Conservation (phyloP, 2,888 invertebrate species). For the Conus canariensis region DNA sequence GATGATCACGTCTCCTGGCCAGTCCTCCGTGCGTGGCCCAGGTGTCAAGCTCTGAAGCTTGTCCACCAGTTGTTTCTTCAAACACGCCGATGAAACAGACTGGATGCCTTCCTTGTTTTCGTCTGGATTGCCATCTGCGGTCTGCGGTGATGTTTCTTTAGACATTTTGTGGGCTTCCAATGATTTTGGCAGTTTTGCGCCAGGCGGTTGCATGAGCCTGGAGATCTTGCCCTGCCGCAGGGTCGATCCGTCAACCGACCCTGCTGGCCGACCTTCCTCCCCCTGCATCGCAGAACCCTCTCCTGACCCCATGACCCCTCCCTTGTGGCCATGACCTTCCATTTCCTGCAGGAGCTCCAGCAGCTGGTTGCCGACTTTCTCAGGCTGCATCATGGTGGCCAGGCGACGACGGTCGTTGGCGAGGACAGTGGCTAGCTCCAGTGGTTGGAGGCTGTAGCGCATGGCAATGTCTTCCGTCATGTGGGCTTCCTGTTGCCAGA, state of each 20-base stretch:
- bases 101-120: too few relatives aligned
- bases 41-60: conserved; percentile 45
- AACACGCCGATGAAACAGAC: neutral
- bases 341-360: conserved; percentile 50
- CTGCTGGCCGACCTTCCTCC: neutral
- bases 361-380: conserved; percentile 46
- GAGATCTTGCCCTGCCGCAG: neutral
- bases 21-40: conserved; percentile 33
- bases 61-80: conserved; percentile 43
- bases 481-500: conserved; percentile 49
- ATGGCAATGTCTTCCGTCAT: conserved; percentile 44
- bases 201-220: conserved; percentile 22
- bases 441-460: conserved; percentile 43
- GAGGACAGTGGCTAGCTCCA: conserved; percentile 42
- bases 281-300: neutral
- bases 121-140: too few relatives aligned
- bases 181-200: neutral
- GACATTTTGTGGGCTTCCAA: neutral
- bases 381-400: conserved; percentile 43
- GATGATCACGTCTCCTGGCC: conserved; percentile 52
- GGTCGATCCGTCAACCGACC: neutral
- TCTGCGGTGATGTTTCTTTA: neutral
- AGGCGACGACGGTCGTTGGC: conserved; percentile 47
- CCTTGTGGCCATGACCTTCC: conserved; percentile 34
- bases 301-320: neutral